Evolutionary conservation across 2,113 vertebrate species (phyloP).

Genomic region (Craseonycteris thonglongyai): DNA sequence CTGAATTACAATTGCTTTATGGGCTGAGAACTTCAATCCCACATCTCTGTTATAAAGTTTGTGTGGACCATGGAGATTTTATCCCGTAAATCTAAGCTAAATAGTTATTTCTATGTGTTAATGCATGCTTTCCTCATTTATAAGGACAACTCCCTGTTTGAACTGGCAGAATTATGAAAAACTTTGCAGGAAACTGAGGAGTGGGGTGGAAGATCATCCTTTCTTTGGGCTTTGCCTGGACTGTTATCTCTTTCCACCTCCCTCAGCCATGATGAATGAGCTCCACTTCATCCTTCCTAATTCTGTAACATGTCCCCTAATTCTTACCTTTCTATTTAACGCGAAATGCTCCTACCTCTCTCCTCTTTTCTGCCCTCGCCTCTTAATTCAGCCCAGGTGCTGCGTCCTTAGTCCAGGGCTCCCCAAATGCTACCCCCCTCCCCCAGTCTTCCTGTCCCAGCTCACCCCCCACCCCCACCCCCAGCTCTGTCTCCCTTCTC

Average conservation of each 20-base stretch:
- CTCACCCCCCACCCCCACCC: background rate
- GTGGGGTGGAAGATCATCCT: background rate
- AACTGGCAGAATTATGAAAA: background rate
- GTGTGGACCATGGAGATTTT: background rate
- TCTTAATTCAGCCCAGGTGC: background rate
- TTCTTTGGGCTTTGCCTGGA: background rate
- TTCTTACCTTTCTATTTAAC: background rate
- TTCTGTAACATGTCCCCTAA: background rate
- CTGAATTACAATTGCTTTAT: background rate
- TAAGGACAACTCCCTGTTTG: background rate
- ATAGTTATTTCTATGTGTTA: background rate
- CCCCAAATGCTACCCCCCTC: constrained; percentile 19
- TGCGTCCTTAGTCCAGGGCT: background rate
- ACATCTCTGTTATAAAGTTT: constrained; percentile 12
- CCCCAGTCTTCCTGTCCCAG: constrained; percentile 22
- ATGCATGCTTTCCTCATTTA: background rate
- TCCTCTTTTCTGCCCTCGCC: background rate
- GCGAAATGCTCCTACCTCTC: background rate
- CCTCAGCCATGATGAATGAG: constrained; percentile 15
- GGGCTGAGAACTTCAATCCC: background rate
- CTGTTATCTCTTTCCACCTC: background rate
- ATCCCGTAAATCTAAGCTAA: background rate
- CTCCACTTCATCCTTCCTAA: background rate
- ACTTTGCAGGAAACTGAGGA: background rate
- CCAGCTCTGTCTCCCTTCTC: background rate